Evolutionary conservation across 2,888 invertebrate genomes (phyloP), one percentile per base, ranked within the genome.

Genomic region (Aphodius granarius): DNA sequence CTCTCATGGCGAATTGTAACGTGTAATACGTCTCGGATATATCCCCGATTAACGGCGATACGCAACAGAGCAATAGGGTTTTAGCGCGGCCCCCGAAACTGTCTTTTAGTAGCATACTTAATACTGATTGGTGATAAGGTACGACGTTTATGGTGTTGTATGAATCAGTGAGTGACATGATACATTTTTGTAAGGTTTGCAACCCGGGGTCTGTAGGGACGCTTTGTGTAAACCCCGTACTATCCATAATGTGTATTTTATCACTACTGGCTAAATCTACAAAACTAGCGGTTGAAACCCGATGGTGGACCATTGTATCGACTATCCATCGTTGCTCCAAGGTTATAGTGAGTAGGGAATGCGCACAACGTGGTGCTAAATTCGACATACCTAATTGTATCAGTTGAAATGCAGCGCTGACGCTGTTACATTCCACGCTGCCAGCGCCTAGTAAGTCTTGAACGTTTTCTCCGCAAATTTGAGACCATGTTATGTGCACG

Each of bases 51-150:
- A 92, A 88, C 15, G 93, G 92, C 64, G 94, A 93, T n/a, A 93
- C 89, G 81, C 94, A 94, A 73, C 93, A 90, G 75, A 94, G 91
- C 1, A 94, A 88, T 86, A 94, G 87, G 1, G 94, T 94, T 82
- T 93, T 93, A 1, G 94, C 93, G 82, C 93, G 89, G 0, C 94
- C 94, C 13, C 94, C 94, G 86, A 94, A 93, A 0, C 94, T 93
- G 83, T 94, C 94, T 86, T 93, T 90, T 0, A 93, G 85, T 85
- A 93, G 89, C 2, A 92, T 92, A 17, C 93, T 92, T 43, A 93
- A 86, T 64, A 92, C 91, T 43, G 92, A 93, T 82, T 92, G 91
- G 79, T 91, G 91, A 85, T 91, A 91, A 20, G 87, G 86, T 22
- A 86, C 81, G 77, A 83, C 81, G 73, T 81, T 83, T 75, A 83